phyloP scores from a whole-genome alignment of 1,140 invertebrate species.

The Bombus difficillimus region DNA sequence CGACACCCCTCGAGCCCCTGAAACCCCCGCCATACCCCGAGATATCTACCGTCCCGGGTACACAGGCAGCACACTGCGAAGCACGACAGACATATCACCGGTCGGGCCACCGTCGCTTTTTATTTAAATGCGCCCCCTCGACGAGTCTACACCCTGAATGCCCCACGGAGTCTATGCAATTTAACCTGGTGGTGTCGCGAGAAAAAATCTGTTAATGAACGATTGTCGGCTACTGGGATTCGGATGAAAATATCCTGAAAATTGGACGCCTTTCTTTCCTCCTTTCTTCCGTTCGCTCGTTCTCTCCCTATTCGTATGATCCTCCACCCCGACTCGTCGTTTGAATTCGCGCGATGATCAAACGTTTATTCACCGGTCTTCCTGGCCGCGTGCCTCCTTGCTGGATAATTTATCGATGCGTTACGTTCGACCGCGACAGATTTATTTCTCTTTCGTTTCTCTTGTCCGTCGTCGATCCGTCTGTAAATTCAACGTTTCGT shows the following conservation, averaged over 20 bases:
- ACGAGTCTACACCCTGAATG: constrained; percentile 69
- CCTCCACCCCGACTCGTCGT: too few species aligned
- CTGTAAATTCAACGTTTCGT: background rate
- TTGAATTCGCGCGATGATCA: constrained; percentile 28
- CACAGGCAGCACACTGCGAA: constrained; percentile 33
- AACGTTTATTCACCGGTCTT: constrained; percentile 32
- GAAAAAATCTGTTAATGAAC: constrained; percentile 82
- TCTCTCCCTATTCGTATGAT: constrained; percentile 19
- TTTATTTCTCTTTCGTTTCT: background rate
- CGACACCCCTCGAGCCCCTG: constrained; percentile 37
- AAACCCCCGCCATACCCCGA: constrained; percentile 38
- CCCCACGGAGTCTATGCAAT: constrained; percentile 67
- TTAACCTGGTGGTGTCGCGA: constrained; percentile 64
- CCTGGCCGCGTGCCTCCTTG: background rate
- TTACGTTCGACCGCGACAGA: background rate
- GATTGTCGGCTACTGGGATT: constrained; percentile 76
- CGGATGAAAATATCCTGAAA: constrained; percentile 74
- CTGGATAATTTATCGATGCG: background rate
- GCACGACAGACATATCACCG: constrained; percentile 63
- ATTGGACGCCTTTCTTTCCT: constrained; percentile 68
- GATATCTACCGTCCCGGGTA: constrained; percentile 35
- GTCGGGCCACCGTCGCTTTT: constrained; percentile 76
- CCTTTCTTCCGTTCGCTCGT: constrained; percentile 23
- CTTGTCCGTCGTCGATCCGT: too few species aligned
- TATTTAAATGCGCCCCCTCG: constrained; percentile 76